A percentile compares a stretch with the other conserved stretches of the same genome.
These are phyloP conservation scores for Pica pica DNA, from an alignment of 2,113 vertebrate genomes.

Conservation along the genomic window DNA sequence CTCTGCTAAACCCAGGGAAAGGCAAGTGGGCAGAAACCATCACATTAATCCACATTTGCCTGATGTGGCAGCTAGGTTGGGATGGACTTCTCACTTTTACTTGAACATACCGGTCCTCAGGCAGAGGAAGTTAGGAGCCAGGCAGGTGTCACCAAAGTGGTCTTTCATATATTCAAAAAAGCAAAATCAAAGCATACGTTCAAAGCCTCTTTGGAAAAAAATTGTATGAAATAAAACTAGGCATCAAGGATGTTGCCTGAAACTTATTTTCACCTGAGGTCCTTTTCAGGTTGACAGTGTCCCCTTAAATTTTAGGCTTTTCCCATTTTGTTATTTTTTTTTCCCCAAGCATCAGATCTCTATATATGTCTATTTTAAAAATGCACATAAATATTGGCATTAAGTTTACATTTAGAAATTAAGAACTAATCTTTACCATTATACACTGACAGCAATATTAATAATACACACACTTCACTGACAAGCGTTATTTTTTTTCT, in stretches of 20 bases:
- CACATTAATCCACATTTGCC: not conserved
- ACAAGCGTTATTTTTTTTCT: conserved; percentile 27
- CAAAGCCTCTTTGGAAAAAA: not conserved
- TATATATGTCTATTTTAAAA: conserved; percentile 34
- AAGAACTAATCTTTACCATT: conserved; percentile 62
- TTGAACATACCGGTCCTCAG: not conserved
- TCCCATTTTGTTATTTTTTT: not conserved
- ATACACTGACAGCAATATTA: conserved; percentile 65
- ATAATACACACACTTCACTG: conserved; percentile 63
- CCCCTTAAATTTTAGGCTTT: not conserved
- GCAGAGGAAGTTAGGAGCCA: conserved; percentile 2
- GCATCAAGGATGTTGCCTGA: conserved; percentile 1
- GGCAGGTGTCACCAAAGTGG: conserved; percentile 5
- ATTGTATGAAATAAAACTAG: not conserved
- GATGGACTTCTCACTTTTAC: not conserved
- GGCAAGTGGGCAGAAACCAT: not conserved
- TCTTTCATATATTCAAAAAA: not conserved
- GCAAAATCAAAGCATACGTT: not conserved
- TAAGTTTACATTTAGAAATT: conserved; percentile 28
- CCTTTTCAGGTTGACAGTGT: not conserved
- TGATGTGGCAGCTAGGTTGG: not conserved
- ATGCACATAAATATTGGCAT: not conserved
- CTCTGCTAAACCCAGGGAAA: not conserved
- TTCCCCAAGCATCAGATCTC: not conserved
- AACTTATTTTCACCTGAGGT: not conserved